Evolutionary conservation across 1,140 invertebrate species (phyloP).

Genomic region (Gonioctena quinquepunctata): DNA sequence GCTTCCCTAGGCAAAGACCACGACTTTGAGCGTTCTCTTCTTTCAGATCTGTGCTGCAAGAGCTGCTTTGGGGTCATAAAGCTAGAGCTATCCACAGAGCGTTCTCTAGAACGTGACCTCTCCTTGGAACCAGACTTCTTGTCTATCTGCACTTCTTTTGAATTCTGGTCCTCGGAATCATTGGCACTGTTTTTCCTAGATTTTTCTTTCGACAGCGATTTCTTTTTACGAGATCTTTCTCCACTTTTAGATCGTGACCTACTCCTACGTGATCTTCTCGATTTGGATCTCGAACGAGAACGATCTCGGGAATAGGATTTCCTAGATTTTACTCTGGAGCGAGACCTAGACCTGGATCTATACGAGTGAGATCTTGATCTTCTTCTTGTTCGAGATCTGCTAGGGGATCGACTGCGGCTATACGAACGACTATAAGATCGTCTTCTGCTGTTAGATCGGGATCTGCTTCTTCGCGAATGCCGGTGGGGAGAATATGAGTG

Average conservation of each 20-base stretch:
- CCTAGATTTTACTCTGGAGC: constrained; percentile 45
- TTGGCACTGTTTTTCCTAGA: no score
- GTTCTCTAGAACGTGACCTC: constrained; percentile 29
- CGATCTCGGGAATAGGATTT: constrained; percentile 38
- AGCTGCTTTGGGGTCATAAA: constrained; percentile 46
- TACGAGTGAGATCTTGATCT: constrained; percentile 20
- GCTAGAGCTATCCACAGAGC: constrained; percentile 46
- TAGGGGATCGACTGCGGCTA: constrained; percentile 22
- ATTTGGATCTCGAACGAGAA: constrained; percentile 23
- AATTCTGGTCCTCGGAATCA: no score
- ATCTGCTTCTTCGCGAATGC: constrained; percentile 1
- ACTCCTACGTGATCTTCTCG: constrained; percentile 50
- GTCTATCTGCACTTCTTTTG: constrained; percentile 41
- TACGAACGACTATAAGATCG: constrained; percentile 14
- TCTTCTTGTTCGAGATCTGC: constrained; percentile 32
- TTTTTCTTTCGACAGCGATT: constrained; percentile 29
- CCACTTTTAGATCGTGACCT: constrained; percentile 45
- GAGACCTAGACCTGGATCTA: neutral
- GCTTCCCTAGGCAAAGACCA: constrained; percentile 42
- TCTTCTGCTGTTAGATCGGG: constrained; percentile 2
- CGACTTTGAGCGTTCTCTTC: constrained; percentile 44
- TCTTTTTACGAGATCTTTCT: neutral
- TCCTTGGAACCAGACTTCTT: constrained; percentile 34
- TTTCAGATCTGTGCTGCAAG: constrained; percentile 1
- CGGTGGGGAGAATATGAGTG: constrained; percentile 20